A percentile compares a stretch with the other conserved stretches of the same genome.
Evolutionary conservation across 1,140 invertebrate genomes (phyloP).

Genomic region (Cyclina sinensis): DNA sequence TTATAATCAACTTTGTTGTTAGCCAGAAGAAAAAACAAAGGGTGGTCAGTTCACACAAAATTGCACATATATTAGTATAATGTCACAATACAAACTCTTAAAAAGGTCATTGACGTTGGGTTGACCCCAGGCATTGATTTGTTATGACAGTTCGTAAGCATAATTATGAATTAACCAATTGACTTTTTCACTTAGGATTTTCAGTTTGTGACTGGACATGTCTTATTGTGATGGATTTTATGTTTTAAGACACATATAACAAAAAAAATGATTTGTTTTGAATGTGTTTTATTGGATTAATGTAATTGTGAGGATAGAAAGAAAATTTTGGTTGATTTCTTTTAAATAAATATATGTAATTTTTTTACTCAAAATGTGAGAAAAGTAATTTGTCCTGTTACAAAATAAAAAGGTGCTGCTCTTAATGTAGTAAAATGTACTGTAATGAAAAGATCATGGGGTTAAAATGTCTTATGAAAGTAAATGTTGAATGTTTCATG

Average conservation of each 20-base stretch:
- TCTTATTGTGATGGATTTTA: background rate
- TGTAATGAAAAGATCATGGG: background rate
- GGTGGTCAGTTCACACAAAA: background rate
- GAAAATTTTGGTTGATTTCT: too few species aligned
- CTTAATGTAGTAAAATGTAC: background rate
- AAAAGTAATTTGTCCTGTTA: too few species aligned
- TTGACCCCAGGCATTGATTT: slow-evolving; percentile 1
- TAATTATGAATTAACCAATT: slow-evolving; percentile 23
- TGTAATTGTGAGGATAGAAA: too few species aligned
- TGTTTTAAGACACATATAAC: too few species aligned
- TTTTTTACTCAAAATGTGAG: too few species aligned
- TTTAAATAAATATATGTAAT: too few species aligned
- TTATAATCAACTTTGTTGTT: too few species aligned
- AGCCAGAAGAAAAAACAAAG: background rate
- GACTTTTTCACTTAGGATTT: slow-evolving; percentile 31
- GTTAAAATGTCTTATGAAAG: background rate
- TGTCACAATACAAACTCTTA: background rate
- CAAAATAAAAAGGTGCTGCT: too few species aligned
- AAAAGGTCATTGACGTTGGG: background rate
- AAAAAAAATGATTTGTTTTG: too few species aligned
- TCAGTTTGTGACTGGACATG: background rate
- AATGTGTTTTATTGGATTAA: too few species aligned
- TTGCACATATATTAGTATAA: background rate
- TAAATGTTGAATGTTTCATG: background rate
- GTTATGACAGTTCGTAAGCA: background rate